Conservation (phyloP, 2,888 invertebrate species). For the Myopa tessellatipennis region DNA sequence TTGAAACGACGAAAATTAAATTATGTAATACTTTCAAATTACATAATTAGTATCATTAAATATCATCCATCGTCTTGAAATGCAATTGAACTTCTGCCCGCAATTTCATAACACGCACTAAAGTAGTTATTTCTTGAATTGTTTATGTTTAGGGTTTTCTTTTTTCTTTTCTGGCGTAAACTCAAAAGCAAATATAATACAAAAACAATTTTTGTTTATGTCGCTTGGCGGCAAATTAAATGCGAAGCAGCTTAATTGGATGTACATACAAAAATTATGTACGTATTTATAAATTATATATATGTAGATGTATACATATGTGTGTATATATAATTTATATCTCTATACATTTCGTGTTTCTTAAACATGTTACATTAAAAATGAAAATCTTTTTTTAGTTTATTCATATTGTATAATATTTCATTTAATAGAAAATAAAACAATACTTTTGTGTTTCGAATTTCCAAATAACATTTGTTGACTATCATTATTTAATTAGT, state of each 20-base stretch:
- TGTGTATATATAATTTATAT: neutral
- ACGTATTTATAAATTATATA: neutral
- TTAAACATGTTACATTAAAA: neutral
- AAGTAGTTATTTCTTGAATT: neutral
- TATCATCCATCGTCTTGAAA: too few species aligned
- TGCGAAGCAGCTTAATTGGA: neutral
- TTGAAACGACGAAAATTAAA: too few species aligned
- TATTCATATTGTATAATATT: neutral
- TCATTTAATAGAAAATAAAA: neutral
- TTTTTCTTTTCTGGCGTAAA: neutral
- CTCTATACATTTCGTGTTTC: neutral
- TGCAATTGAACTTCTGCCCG: too few species aligned
- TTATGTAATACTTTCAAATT: too few species aligned
- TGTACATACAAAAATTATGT: neutral
- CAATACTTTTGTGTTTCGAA: neutral
- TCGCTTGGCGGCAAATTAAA: neutral
- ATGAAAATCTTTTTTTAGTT: neutral
- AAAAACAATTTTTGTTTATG: constrained; percentile 4
- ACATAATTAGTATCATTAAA: too few species aligned
- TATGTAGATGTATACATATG: neutral
- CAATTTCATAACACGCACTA: too few species aligned
- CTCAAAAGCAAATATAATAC: neutral
- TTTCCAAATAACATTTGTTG: neutral
- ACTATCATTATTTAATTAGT: constrained; percentile 11
- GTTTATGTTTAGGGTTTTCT: neutral